Evolutionary conservation across 2,888 invertebrate genomes (phyloP).

Genomic region (Auanema sp.): DNA sequence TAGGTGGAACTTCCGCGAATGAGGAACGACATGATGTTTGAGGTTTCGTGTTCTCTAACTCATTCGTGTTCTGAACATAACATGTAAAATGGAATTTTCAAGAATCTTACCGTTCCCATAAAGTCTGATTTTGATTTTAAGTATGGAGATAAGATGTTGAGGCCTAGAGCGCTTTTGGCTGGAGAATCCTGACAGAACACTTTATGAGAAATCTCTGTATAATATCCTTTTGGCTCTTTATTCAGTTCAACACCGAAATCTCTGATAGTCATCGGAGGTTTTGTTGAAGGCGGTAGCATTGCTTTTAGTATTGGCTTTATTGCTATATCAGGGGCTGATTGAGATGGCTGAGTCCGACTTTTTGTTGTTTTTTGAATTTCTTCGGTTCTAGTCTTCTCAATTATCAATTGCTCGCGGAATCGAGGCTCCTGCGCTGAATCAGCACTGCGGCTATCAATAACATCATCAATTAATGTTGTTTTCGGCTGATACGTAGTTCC

Average conservation of each 20-base stretch:
- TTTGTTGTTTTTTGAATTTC: conserved; percentile 17
- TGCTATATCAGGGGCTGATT: background rate
- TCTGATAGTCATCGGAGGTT: conserved; percentile 24
- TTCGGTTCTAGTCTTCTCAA: conserved; percentile 14
- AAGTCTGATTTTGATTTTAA: no score
- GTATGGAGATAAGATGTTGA: no score
- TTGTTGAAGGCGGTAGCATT: conserved; percentile 14
- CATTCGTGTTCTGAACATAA: no score
- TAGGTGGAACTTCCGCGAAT: no score
- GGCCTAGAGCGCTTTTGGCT: no score
- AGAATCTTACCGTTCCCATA: no score
- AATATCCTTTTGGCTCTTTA: conserved; percentile 26
- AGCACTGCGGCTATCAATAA: conserved; percentile 4
- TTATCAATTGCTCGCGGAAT: conserved; percentile 2
- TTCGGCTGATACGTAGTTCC: conserved; percentile 7
- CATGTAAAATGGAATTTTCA: no score
- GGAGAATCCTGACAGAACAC: background rate
- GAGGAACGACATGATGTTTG: no score
- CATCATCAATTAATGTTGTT: conserved; percentile 32
- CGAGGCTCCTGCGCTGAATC: background rate
- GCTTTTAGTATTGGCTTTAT: conserved; percentile 4
- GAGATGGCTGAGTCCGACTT: background rate
- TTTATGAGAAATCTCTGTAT: background rate
- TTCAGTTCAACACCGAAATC: conserved; percentile 39
- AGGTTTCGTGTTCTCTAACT: no score